phyloP scores from a whole-genome alignment of 2,113 vertebrate genomes.

The Chiloscyllium plagiosum region DNA sequence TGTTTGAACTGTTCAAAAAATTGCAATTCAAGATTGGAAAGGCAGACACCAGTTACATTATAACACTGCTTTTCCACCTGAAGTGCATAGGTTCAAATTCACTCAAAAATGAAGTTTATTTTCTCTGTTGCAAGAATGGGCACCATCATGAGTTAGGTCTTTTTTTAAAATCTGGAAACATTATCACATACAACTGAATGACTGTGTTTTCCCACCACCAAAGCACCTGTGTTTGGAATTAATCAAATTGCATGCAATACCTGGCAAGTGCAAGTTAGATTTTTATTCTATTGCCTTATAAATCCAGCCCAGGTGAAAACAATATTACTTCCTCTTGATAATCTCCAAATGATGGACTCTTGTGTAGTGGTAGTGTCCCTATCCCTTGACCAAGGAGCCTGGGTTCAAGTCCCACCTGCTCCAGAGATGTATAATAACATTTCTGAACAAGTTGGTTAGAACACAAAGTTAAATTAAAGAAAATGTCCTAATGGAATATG shows the following conservation, averaged over 20 bases:
- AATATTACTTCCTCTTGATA: neutral
- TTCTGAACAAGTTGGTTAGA: no score
- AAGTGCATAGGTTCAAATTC: neutral
- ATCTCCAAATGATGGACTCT: neutral
- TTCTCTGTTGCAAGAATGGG: neutral
- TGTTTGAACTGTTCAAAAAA: neutral
- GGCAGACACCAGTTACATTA: neutral
- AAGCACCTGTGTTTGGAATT: no score
- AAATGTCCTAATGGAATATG: neutral
- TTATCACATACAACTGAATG: no score
- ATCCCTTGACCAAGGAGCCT: no score
- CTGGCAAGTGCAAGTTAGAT: no score
- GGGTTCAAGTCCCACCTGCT: no score
- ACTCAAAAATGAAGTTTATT: neutral
- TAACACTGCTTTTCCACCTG: neutral
- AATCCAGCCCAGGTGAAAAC: neutral
- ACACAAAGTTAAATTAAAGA: no score
- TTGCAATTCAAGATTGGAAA: neutral
- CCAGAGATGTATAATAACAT: no score
- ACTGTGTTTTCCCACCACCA: no score
- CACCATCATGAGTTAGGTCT: neutral
- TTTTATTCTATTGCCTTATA: neutral
- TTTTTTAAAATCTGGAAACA: no score
- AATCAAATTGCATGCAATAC: no score
- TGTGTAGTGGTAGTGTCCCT: no score